A percentile compares a stretch with the other conserved stretches of the same genome.
phyloP scores from a whole-genome alignment of 1,140 invertebrate genomes.

The Nephotettix cincticeps region DNA sequence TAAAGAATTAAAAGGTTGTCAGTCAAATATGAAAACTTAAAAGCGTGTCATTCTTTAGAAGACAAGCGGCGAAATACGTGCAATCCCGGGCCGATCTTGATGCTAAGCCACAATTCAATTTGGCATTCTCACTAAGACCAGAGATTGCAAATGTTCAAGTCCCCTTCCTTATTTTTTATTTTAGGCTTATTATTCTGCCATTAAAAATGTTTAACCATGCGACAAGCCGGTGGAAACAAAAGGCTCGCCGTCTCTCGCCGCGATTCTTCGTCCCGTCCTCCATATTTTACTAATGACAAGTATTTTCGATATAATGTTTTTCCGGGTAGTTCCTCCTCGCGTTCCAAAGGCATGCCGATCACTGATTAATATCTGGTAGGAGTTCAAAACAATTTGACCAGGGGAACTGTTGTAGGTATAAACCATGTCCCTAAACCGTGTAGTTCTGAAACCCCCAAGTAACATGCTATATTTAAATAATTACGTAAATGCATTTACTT shows the following conservation, averaged over 20 bases:
- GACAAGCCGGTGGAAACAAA: conserved; percentile 19
- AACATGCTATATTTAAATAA: too few species aligned
- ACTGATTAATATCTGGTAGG: too few species aligned
- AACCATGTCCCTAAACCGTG: too few species aligned
- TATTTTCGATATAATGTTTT: conserved; percentile 22
- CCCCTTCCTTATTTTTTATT: conserved; percentile 25
- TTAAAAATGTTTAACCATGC: conserved; percentile 34
- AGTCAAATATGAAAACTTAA: not conserved
- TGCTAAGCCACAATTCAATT: conserved; percentile 21
- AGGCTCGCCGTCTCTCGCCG: not conserved
- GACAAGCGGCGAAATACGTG: not conserved
- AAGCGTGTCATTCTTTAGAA: not conserved
- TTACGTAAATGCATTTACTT: too few species aligned
- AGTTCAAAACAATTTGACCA: too few species aligned
- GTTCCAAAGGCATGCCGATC: too few species aligned
- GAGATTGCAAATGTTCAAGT: conserved; percentile 17
- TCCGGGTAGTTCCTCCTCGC: not conserved
- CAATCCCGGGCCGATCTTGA: conserved; percentile 17
- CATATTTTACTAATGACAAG: conserved; percentile 18
- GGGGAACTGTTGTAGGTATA: too few species aligned
- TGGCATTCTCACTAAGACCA: conserved; percentile 13
- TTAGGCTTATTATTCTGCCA: conserved; percentile 33
- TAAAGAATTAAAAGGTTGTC: not conserved
- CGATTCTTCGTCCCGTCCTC: conserved; percentile 3
- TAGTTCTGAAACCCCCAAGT: too few species aligned